A percentile compares a stretch with the other conserved stretches of the same genome.
phyloP scores from a whole-genome alignment of 1,140 invertebrate species.

The Bombus impatiens region DNA sequence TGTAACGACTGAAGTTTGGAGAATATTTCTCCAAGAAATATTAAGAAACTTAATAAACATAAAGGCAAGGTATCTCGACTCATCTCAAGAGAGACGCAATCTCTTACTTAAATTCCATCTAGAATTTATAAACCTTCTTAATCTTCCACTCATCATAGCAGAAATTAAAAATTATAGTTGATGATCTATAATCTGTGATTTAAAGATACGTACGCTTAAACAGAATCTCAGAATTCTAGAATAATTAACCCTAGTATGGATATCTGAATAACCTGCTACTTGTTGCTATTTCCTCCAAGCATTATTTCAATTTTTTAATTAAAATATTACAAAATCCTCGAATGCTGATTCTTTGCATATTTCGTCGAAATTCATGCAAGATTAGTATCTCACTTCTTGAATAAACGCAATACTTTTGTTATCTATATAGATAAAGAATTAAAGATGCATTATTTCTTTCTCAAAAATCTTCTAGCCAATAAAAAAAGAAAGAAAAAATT shows the following conservation, averaged over 20 bases:
- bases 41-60: background rate
- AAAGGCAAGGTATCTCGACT: background rate
- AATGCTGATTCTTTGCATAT: background rate
- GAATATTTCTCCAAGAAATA: background rate
- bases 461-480: background rate
- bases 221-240: background rate
- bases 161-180: background rate
- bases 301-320: background rate
- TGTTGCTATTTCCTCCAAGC: too few relatives aligned
- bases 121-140: background rate
- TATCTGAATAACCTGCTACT: background rate
- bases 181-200: background rate
- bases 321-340: background rate
- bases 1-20: too few relatives aligned
- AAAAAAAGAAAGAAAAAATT: background rate
- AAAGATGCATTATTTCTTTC: too few relatives aligned
- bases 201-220: background rate
- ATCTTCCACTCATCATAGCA: background rate
- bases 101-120: slow-evolving; percentile 23
- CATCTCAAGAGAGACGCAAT: background rate
- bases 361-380: background rate
- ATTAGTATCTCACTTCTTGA: background rate
- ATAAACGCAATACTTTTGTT: too few relatives aligned
- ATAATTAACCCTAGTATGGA: background rate
- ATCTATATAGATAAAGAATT: too few relatives aligned